Evolutionary conservation across 2,797 vertebrate species (phyloP).

Genomic region (Cryptoblepharus egeriae): DNA sequence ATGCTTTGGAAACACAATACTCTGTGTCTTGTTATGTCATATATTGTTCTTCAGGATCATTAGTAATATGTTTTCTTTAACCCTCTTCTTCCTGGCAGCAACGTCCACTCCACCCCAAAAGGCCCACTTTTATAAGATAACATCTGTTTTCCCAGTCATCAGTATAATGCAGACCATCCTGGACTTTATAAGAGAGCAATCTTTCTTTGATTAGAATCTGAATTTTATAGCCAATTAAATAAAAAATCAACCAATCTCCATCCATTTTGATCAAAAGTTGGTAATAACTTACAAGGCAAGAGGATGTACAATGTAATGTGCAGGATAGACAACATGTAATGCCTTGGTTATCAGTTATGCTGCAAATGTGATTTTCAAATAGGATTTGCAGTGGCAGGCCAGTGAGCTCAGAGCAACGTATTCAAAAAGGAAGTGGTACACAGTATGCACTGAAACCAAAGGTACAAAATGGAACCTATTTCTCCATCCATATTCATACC

Average conservation of each 20-base stretch:
- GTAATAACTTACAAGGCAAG: constrained; percentile 65
- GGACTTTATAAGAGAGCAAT: constrained; percentile 63
- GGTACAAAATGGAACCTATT: constrained; percentile 69
- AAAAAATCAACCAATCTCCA: constrained; percentile 52
- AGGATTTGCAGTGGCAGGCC: constrained; percentile 68
- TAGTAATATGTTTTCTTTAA: constrained; percentile 64
- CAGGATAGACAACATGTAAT: constrained; percentile 61
- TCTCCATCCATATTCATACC: constrained; percentile 72
- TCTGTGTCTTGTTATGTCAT: constrained; percentile 46
- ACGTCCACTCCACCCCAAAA: constrained; percentile 45
- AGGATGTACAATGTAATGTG: constrained; percentile 50
- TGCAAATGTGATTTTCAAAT: constrained; percentile 76
- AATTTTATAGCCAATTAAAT: constrained; percentile 69
- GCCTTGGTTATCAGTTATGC: constrained; percentile 73
- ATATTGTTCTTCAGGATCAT: constrained; percentile 57
- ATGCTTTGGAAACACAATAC: constrained; percentile 51
- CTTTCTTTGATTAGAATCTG: constrained; percentile 65
- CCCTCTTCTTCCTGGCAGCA: constrained; percentile 46
- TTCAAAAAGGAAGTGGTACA: constrained; percentile 59
- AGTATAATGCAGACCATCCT: constrained; percentile 61
- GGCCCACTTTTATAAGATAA: constrained; percentile 57
- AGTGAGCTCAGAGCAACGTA: constrained; percentile 60
- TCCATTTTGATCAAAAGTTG: constrained; percentile 56
- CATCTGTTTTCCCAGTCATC: constrained; percentile 61
- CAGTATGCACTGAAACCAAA: constrained; percentile 60